Base-by-base conservation (phyloP, 2,113 vertebrate species). In the Micronisus gabar region DNA sequence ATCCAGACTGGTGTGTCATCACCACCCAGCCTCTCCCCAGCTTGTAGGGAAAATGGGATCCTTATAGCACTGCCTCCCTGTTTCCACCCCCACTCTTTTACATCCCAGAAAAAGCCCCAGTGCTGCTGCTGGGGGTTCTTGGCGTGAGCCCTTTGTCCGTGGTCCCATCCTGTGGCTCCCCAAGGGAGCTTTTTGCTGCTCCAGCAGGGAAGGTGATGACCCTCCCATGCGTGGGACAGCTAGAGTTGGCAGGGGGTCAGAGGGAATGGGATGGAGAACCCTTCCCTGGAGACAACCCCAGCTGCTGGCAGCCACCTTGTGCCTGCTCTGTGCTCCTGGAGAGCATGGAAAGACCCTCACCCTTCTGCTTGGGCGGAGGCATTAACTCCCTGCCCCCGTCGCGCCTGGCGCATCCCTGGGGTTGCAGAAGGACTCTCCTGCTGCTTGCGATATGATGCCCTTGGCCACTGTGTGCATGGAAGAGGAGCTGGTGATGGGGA, bases 1-100 rank as follows among this genome's bases (percentile, higher is more conserved):
- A 65, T 55, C 9, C 48, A 50, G 32, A 38, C 11, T 23, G 25
- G 29, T 3, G 3, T 48, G 29, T 26, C 8, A 21, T 43, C 66
- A 65, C 21, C 2, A 9, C 6, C 38, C 26, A 63, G 26, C 0
- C 0, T 15, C 27, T 92, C 30, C 22, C 9, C 6, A 58, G 7
- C 17, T 34, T 47, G 21, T 22, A 52, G 30, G 41, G 61, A 48
- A 91, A 79, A 71, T 3, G 4, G 21, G n/a, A 61, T 58, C 40
- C 55, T 62, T 66, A 32, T 4, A 74, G 22, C 47, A 19, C n/a
- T 74, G 15, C 10, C 25, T 75, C 22, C 38, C 45, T 40, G 18
- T 62, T 84, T 74, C 13, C 10, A 13, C 18, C 8, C 4, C 5
- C 43, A 34, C 68, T 52, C 72, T 50, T 29, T 80, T 47, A 47